Evolutionary conservation across 2,113 vertebrate genomes (phyloP), one percentile per base, ranked within the genome.

Genomic region (Limanda limanda): DNA sequence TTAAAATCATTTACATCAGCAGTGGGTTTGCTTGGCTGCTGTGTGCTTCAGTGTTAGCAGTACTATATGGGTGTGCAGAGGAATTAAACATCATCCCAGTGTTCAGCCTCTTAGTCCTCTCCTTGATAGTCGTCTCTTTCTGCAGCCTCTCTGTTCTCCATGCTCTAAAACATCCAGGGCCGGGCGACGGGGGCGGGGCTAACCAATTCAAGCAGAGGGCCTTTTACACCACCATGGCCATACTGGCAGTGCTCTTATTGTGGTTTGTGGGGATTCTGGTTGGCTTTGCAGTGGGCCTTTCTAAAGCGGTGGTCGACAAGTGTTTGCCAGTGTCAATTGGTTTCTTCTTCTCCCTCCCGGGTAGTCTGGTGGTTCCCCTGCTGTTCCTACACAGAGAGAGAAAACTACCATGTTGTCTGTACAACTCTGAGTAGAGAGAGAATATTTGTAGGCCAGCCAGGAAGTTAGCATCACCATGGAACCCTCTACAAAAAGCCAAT

Each of bases 361-460:
- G 68, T 52, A 70, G 1, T 59, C 58, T 85, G 66, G 61, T 79
- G 4, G 17, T 78, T 37, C 84, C 82, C 9, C n/a, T 86, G 21
- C n/a, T 87, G 17, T 89, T 80, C 45, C 63, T 89, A 1, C 65
- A 71, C 17, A 70, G 76, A 55, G n/a, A 24, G 13, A 3, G 3
- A 18, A 71, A 11, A n/a, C 3, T 69, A 0, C 2, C 2, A 0
- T 60, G n/a, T 23, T 55, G n/a, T 21, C 23, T 8, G 17, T 23
- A 23, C 7, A 20, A 8, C 54, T 55, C 54, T n/a, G 17, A 17
- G 5, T 52, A 20, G 48, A 52, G 37, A 40, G 37, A 10, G 37
- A 40, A 12, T 40, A 2, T 12, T 2, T 40, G 37, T 2, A 40
- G 37, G 37, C 11, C 37, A 40, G 37, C 37, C 37, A 40, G 37